Evolutionary conservation across 2,113 vertebrate genomes (phyloP).

Genomic region (Tragelaphus strepsiceros): DNA sequence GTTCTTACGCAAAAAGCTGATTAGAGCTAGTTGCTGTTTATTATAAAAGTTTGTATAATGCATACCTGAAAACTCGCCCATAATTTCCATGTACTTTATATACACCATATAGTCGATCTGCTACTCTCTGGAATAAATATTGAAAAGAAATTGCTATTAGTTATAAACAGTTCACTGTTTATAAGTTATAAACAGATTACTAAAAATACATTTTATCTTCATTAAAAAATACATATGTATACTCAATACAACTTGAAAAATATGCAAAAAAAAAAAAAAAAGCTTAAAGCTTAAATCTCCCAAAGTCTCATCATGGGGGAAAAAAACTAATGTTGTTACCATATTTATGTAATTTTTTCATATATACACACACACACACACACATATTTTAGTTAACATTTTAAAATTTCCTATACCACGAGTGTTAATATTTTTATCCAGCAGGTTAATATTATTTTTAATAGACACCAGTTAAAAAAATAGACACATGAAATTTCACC

Average conservation of each 20-base stretch:
- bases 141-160: constrained; percentile 48
- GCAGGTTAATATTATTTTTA: not conserved
- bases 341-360: not conserved
- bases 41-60: constrained; percentile 21
- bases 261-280: not conserved
- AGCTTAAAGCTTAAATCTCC: not conserved
- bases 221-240: not conserved
- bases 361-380: too few relatives aligned
- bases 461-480: not conserved
- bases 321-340: not conserved
- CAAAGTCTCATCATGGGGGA: not conserved
- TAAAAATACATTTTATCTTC: not conserved
- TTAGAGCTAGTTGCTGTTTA: not conserved
- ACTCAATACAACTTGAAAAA: constrained; percentile 20
- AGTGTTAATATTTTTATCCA: not conserved
- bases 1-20: constrained; percentile 3
- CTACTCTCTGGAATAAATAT: constrained; percentile 87
- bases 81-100: constrained; percentile 99
- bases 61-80: constrained; percentile 96
- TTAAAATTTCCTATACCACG: not conserved
- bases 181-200: not conserved
- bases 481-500: not conserved
- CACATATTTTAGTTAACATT: not conserved
- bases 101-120: constrained; percentile 95
- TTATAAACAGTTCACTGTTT: not conserved